A percentile compares a stretch with the other conserved stretches of the same genome.
Evolutionary conservation across 1,140 invertebrate species (phyloP).

Genomic region (Prorops nasuta): DNA sequence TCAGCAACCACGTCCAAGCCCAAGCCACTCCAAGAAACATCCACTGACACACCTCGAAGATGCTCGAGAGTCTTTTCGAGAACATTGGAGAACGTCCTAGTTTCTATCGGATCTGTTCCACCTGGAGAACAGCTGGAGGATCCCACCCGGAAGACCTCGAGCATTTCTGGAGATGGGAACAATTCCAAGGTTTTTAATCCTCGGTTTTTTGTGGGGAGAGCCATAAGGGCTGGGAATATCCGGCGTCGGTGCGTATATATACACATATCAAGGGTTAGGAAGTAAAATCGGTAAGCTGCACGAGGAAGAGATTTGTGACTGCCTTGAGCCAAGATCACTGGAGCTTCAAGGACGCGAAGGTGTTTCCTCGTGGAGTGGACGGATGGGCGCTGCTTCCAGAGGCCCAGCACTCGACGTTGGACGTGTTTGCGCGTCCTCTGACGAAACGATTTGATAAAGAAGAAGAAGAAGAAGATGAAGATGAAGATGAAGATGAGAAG

Average conservation of each 20-base stretch:
- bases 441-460: background rate
- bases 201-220: background rate
- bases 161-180: too few species aligned
- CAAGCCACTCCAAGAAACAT: too few species aligned
- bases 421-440: constrained; percentile 9
- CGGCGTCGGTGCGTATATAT: constrained; percentile 17
- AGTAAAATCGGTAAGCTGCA: constrained; percentile 6
- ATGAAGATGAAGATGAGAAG: background rate
- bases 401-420: constrained; percentile 3
- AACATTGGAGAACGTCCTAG: too few species aligned
- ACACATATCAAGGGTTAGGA: constrained; percentile 24
- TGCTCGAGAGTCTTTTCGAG: too few species aligned
- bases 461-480: background rate
- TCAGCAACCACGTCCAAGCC: too few species aligned
- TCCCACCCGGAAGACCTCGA: too few species aligned
- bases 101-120: too few species aligned
- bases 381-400: constrained; percentile 10
- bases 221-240: constrained; percentile 15
- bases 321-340: background rate
- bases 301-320: background rate
- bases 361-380: constrained; percentile 11
- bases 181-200: too few species aligned
- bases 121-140: too few species aligned
- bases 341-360: background rate
- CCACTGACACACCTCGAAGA: too few species aligned